A percentile compares a stretch with the other conserved stretches of the same genome.
Conservation (phyloP, 2,113 vertebrate species). For the Xenopus laevis region DNA sequence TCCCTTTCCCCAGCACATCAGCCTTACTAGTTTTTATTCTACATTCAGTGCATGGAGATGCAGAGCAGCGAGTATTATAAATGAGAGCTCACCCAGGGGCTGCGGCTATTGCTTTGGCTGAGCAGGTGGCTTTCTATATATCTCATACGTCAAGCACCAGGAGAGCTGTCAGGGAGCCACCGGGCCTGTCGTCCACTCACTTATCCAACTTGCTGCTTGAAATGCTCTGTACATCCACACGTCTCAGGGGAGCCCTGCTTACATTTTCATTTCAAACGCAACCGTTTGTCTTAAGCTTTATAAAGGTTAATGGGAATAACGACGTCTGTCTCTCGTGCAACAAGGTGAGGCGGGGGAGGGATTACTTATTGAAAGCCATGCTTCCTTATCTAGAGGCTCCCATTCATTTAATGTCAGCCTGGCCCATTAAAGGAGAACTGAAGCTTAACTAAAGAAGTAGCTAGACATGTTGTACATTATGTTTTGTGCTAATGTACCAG, state of each 20-base stretch:
- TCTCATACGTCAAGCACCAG: constrained; percentile 40
- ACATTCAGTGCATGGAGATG: constrained; percentile 17
- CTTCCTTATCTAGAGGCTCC: constrained; percentile 1
- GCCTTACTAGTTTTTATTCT: too few species aligned
- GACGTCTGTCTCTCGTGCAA: constrained; percentile 11
- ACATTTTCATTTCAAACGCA: constrained; percentile 43
- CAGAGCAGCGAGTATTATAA: constrained; percentile 13
- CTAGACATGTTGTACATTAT: too few species aligned
- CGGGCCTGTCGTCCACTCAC: constrained; percentile 40
- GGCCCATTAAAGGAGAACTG: constrained; percentile 23
- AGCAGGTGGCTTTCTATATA: constrained; percentile 35
- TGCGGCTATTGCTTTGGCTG: constrained; percentile 19
- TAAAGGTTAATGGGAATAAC: constrained; percentile 42
- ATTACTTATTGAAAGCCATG: constrained; percentile 14
- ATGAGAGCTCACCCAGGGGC: constrained; percentile 20
- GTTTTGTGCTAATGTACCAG: too few species aligned
- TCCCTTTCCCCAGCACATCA: too few species aligned
- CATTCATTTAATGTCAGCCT: constrained; percentile 18
- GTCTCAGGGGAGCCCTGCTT: constrained; percentile 29
- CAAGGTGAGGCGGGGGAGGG: constrained; percentile 2
- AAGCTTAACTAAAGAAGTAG: too few species aligned
- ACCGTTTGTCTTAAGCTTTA: constrained; percentile 38
- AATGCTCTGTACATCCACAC: constrained; percentile 22
- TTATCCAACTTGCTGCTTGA: constrained; percentile 42
- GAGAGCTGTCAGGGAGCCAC: constrained; percentile 33